These are phyloP conservation scores for Danionella dracula DNA, from an alignment of 2,797 vertebrate species.

Conservation along the genomic window DNA sequence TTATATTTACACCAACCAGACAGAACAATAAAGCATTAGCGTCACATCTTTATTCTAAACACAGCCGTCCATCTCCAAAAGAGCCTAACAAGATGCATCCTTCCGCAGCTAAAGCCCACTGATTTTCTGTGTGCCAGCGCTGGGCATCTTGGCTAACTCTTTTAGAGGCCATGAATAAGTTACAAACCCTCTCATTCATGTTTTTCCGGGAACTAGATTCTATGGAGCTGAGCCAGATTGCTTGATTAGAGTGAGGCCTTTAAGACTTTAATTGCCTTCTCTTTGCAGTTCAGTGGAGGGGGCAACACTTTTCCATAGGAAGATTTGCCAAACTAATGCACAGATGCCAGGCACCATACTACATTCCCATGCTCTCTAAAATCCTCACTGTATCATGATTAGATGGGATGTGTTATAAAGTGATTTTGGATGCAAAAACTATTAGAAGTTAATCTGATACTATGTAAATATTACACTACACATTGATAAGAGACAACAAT, in stretches of 20 bases:
- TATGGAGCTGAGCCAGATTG: slow-evolving; percentile 28
- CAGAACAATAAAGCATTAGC: neutral
- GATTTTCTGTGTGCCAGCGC: neutral
- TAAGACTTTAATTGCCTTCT: slow-evolving; percentile 32
- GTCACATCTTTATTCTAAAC: neutral
- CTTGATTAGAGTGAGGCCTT: slow-evolving; percentile 32
- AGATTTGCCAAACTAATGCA: neutral
- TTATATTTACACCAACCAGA: neutral
- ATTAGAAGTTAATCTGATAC: no score
- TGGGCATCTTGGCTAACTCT: slow-evolving; percentile 2
- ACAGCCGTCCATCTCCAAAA: neutral
- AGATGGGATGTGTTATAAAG: no score
- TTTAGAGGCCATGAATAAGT: slow-evolving; percentile 24
- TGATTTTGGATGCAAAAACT: no score
- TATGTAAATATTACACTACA: no score
- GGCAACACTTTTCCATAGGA: neutral
- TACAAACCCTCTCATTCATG: slow-evolving; percentile 31
- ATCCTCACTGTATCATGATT: neutral
- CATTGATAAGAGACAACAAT: no score
- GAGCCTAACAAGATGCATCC: neutral
- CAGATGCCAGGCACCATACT: neutral
- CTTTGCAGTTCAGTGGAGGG: slow-evolving; percentile 9
- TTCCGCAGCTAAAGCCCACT: neutral
- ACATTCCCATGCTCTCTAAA: neutral
- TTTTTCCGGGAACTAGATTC: slow-evolving; percentile 34